These are phyloP conservation scores for Ricordea florida DNA, from an alignment of 92 coral and sea anemone species.

Conservation along the genomic window DNA sequence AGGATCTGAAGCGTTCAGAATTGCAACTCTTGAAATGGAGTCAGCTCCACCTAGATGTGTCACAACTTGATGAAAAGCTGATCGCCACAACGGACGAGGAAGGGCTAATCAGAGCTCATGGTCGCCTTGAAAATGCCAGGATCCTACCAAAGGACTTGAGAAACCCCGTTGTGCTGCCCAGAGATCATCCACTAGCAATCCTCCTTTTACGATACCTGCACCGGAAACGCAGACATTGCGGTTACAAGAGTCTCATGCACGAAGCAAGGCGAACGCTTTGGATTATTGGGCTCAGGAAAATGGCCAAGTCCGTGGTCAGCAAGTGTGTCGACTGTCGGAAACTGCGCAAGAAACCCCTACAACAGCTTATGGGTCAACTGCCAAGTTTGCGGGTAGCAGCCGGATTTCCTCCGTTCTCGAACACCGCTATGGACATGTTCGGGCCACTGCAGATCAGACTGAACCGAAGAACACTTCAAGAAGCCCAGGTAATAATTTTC, in stretches of 20 bases:
- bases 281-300: no score
- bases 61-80: not conserved
- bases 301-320: no score
- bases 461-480: constrained; percentile 51
- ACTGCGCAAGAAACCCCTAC: constrained; percentile 37
- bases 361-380: constrained; percentile 62
- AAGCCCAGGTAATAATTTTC: constrained; percentile 58
- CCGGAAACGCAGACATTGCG: constrained; percentile 16
- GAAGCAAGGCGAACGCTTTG: no score
- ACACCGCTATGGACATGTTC: constrained; percentile 64
- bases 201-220: not conserved
- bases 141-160: constrained; percentile 21
- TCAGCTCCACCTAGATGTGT: constrained; percentile 3
- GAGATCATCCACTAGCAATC: constrained; percentile 20
- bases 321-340: constrained; percentile 34
- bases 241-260: constrained; percentile 35
- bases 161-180: constrained; percentile 25
- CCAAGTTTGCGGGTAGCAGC: constrained; percentile 51
- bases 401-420: constrained; percentile 52
- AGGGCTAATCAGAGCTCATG: constrained; percentile 34
- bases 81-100: constrained; percentile 13
- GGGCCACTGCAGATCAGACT: constrained; percentile 62
- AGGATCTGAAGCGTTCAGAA: constrained; percentile 16
- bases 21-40: constrained; percentile 27
- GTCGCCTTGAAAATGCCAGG: constrained; percentile 30